Evolutionary conservation across 2,797 vertebrate species (phyloP), one percentile per base, ranked within the genome.

Genomic region (Lutra lutra): DNA sequence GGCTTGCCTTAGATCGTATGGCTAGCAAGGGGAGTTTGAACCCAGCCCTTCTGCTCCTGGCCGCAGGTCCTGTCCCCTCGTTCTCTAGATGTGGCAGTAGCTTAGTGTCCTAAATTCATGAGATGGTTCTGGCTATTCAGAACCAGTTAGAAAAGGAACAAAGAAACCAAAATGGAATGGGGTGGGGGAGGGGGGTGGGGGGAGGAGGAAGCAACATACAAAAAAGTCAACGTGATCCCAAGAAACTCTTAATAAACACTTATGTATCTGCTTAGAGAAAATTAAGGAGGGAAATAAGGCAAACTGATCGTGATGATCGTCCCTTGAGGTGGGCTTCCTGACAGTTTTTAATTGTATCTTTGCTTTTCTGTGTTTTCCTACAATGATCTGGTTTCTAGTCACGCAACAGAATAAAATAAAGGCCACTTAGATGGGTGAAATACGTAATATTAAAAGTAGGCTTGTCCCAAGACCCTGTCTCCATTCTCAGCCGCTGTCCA

Each of bases 131-230:
- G 60, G 46, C 21, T 78, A 23, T 68, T 60, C 38, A 43, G 90
- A 93, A 77, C 60, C 58, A 72, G 29, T 18, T 91, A 75, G 86
- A 86, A 96, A 96, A 85, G 35, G 29, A 83, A 64, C 66, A 89
- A 40, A 73, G 11, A 79, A 79, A 77, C 64, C 32, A 20, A 70
- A 3, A 7, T 15, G 72, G 27, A 6, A 13, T 0, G 14, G 38
- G 12, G 2, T 51, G 14, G 20, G 68, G 3, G 5, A 1, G 2
- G 3, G 15, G 35, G 35, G 4, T 5, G 20, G 54, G 54, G 54
- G 20, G 20, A 21, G 15, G 17, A 43, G 29, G 27, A 7, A 38
- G 3, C 27, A 54, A 51, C 14, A 12, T 29, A n/a, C n/a, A 17
- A n/a, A 85, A 23, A 80, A 40, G 27, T 54, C 32, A 46, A 2